A percentile compares a stretch with the other conserved stretches of the same genome.
phyloP scores from a whole-genome alignment of 1,140 invertebrate genomes.

The Drosophila orosa region DNA sequence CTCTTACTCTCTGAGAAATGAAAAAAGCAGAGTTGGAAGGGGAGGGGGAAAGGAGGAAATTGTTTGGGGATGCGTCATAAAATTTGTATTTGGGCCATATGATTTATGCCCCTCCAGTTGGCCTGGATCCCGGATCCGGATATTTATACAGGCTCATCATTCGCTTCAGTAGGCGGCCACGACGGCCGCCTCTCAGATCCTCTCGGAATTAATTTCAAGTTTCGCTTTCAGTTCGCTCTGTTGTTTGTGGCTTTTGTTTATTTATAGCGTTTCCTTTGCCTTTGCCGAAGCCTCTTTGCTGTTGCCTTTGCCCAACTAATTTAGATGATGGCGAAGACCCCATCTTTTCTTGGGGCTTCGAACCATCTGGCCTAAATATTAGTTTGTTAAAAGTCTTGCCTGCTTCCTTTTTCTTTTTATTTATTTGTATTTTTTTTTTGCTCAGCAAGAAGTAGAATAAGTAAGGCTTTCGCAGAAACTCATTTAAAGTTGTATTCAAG shows the following conservation, averaged over 20 bases:
- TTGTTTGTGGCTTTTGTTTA: constrained; percentile 44
- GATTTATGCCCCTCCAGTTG: constrained; percentile 56
- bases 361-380: constrained; percentile 35
- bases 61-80: constrained; percentile 65
- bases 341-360: constrained; percentile 4
- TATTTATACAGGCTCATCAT: constrained; percentile 68
- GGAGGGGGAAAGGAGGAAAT: constrained; percentile 8
- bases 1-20: constrained; percentile 5
- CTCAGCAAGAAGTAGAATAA: not conserved
- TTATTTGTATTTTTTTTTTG: not conserved
- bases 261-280: constrained; percentile 43
- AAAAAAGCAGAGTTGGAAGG: not conserved
- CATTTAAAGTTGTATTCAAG: constrained; percentile 8
- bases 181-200: constrained; percentile 10
- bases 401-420: not conserved
- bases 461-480: constrained; percentile 1
- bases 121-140: constrained; percentile 18
- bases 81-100: constrained; percentile 70
- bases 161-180: constrained; percentile 27
- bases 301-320: constrained; percentile 28
- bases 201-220: constrained; percentile 72
- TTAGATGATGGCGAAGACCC: constrained; percentile 31
- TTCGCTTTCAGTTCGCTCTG: constrained; percentile 64
- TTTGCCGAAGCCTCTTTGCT: not conserved
- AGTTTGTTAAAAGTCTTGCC: constrained; percentile 20